Conservation (phyloP, 1,140 invertebrate genomes). For the Holotrichia oblita region DNA sequence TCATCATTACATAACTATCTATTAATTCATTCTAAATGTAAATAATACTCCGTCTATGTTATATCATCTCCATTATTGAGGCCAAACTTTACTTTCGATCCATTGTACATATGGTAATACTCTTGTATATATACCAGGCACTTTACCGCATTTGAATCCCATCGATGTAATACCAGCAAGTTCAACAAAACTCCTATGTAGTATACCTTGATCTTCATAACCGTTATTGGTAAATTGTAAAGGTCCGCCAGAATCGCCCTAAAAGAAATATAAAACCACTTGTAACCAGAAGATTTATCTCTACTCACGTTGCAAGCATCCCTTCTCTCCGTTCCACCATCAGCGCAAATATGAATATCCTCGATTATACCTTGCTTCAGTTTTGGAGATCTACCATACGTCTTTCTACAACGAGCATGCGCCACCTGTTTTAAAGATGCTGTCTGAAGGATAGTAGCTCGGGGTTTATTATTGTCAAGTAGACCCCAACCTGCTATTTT, state of each 20-base stretch:
- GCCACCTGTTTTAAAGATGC: neutral
- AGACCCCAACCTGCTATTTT: neutral
- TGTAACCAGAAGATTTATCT: too few relatives aligned
- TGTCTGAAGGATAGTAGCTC: neutral
- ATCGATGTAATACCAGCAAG: slow-evolving; percentile 66
- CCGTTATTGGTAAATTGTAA: slow-evolving; percentile 63
- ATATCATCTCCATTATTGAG: too few relatives aligned
- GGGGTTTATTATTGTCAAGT: too few relatives aligned
- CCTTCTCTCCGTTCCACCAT: neutral
- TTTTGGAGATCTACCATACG: neutral
- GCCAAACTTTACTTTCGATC: slow-evolving; percentile 10
- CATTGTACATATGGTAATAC: slow-evolving; percentile 52
- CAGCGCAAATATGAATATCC: neutral
- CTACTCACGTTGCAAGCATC: slow-evolving; percentile 61
- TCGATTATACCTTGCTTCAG: neutral
- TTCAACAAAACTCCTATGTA: neutral
- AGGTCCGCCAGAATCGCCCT: slow-evolving; percentile 77
- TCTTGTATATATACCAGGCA: slow-evolving; percentile 67
- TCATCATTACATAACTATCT: too few relatives aligned
- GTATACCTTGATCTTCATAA: slow-evolving; percentile 60
- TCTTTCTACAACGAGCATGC: neutral
- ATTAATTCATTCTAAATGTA: too few relatives aligned
- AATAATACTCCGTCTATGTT: too few relatives aligned
- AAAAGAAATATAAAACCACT: slow-evolving; percentile 41
- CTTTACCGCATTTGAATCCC: slow-evolving; percentile 62